A percentile compares a stretch with the other conserved stretches of the same genome.
These are phyloP conservation scores for Mugil cephalus DNA, from an alignment of 2,113 vertebrate genomes.

Conservation along the genomic window DNA sequence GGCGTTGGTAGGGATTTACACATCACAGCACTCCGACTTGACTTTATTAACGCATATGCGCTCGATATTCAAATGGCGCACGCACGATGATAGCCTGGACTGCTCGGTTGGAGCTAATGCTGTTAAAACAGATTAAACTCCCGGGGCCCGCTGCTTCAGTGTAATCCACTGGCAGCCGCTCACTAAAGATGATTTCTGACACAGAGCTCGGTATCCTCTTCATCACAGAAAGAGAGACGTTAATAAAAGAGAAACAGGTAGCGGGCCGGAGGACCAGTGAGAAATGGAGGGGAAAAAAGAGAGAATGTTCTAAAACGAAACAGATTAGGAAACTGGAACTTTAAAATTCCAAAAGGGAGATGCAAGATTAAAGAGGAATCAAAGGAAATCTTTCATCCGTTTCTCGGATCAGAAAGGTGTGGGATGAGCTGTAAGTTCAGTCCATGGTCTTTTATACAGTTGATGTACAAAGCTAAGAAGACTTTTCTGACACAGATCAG, in stretches of 20 bases:
- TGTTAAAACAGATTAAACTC: slow-evolving; percentile 68
- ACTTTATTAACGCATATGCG: slow-evolving; percentile 38
- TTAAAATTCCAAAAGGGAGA: slow-evolving; percentile 33
- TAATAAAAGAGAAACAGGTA: background rate
- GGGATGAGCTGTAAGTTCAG: background rate
- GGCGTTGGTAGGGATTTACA: slow-evolving; percentile 31
- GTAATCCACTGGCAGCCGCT: slow-evolving; percentile 63
- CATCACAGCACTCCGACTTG: slow-evolving; percentile 32
- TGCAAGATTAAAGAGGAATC: slow-evolving; percentile 35
- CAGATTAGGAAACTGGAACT: slow-evolving; percentile 31
- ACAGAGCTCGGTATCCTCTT: slow-evolving; percentile 45
- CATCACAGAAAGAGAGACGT: slow-evolving; percentile 20
- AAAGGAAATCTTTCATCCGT: slow-evolving; percentile 35
- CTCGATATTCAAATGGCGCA: slow-evolving; percentile 29
- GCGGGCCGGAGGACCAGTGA: background rate
- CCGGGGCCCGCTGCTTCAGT: slow-evolving; percentile 53
- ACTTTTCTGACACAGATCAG: background rate
- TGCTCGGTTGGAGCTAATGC: slow-evolving; percentile 49
- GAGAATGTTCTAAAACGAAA: background rate
- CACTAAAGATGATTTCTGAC: slow-evolving; percentile 64
- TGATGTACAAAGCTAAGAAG: too few species aligned
- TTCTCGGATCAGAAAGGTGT: slow-evolving; percentile 29
- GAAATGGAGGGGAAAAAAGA: background rate
- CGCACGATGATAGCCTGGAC: slow-evolving; percentile 4
- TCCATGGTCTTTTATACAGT: background rate